These are phyloP conservation scores for Ostrea denselamellosa DNA, from an alignment of 1,140 invertebrate genomes.

Conservation along the genomic window DNA sequence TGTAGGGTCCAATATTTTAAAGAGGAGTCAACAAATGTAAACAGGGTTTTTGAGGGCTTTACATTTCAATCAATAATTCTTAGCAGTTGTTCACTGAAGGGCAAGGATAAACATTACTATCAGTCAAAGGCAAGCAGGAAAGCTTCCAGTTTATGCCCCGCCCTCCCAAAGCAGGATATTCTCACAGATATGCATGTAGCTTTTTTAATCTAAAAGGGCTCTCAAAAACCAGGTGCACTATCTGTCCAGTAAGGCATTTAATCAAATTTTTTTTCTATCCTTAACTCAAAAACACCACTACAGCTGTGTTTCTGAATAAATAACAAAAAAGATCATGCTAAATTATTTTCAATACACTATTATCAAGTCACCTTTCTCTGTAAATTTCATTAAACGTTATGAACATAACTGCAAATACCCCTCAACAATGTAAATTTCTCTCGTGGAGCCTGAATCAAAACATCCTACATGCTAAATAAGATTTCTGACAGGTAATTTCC, in stretches of 20 bases:
- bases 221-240: not conserved
- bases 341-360: not conserved
- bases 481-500: too few relatives aligned
- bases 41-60: not conserved
- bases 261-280: not conserved
- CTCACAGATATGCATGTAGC: not conserved
- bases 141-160: not conserved
- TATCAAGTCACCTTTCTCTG: not conserved
- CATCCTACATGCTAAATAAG: not conserved
- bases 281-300: not conserved
- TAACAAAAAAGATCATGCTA: not conserved
- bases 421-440: not conserved
- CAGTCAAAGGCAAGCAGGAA: not conserved
- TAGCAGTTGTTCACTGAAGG: not conserved
- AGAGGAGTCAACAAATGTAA: slow-evolving; percentile 26
- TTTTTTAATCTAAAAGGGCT: not conserved
- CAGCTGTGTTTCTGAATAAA: not conserved
- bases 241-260: not conserved
- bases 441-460: not conserved
- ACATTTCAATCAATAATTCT: slow-evolving; percentile 31
- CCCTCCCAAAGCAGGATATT: not conserved
- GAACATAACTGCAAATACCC: not conserved
- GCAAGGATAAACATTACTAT: slow-evolving; percentile 10
- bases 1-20: slow-evolving; percentile 22
- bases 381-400: not conserved